Conservation (phyloP, 2,797 vertebrate species). For the Pseudocheirus occidentalis region DNA sequence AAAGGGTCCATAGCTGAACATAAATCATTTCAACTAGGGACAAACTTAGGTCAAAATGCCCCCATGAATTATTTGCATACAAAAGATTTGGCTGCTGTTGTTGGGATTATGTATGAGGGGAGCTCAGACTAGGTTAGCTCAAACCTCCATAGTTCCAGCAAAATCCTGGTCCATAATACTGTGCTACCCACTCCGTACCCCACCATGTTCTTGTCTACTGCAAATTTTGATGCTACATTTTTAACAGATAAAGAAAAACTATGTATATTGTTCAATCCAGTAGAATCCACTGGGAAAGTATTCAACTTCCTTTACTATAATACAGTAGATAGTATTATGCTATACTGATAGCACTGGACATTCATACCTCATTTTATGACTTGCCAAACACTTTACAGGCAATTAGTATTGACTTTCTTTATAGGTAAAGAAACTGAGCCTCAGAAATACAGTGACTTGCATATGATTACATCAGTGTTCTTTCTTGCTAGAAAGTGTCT, state of each 20-base stretch:
- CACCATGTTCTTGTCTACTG: not conserved
- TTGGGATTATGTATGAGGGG: not conserved
- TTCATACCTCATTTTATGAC: not conserved
- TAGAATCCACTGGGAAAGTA: not conserved
- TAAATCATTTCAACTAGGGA: not conserved
- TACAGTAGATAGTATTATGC: not conserved
- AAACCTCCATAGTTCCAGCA: not conserved
- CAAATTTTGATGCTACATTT: not conserved
- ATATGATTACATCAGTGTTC: not conserved
- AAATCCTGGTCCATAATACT: not conserved
- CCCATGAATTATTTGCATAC: not conserved
- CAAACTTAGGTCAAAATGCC: not conserved
- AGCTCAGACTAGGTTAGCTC: not conserved
- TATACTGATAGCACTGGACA: not conserved
- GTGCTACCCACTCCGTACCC: not conserved
- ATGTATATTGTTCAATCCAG: not conserved
- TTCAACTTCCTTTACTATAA: not conserved
- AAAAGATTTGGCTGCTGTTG: not conserved
- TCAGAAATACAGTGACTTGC: not conserved
- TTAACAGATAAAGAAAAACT: not conserved
- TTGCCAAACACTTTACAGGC: not conserved
- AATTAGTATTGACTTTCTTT: not conserved
- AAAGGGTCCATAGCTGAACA: not conserved
- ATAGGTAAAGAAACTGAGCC: not conserved
- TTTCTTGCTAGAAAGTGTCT: not conserved